These are phyloP conservation scores for Acronicta alni DNA, from an alignment of 2,888 invertebrate species.

Conservation along the genomic window DNA sequence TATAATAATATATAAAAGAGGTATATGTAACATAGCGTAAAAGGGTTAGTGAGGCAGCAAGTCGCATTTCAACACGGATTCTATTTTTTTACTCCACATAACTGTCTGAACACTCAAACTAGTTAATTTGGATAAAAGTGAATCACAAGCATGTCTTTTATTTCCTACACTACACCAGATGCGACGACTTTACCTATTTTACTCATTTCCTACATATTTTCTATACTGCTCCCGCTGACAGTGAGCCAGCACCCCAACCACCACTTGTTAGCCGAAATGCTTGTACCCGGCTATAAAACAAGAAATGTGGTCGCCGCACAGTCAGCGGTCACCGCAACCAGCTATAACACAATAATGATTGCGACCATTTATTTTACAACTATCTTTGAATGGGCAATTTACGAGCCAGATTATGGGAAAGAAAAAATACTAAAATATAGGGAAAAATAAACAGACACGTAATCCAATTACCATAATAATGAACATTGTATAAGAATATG, in stretches of 20 bases:
- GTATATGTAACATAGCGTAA: too few relatives aligned
- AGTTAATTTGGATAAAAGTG: too few relatives aligned
- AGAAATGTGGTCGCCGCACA: constrained; percentile 57
- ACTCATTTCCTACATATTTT: too few relatives aligned
- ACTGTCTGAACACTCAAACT: too few relatives aligned
- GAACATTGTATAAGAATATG: constrained; percentile 42
- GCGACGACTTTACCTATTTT: too few relatives aligned
- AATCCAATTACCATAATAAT: constrained; percentile 58
- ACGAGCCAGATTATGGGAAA: constrained; percentile 48
- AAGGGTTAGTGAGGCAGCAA: too few relatives aligned
- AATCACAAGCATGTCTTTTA: too few relatives aligned
- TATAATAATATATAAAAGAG: too few relatives aligned
- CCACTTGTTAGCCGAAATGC: constrained; percentile 53
- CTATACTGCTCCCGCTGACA: constrained; percentile 2
- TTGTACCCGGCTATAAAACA: constrained; percentile 55
- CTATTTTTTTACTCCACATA: too few relatives aligned
- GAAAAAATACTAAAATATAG: constrained; percentile 27
- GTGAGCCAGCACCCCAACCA: constrained; percentile 9
- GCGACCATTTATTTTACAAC: constrained; percentile 57
- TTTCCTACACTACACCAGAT: too few relatives aligned
- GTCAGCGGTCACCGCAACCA: constrained; percentile 59
- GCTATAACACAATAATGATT: constrained; percentile 47
- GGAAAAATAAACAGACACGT: constrained; percentile 44
- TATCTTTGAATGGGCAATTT: constrained; percentile 55
- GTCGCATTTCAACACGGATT: too few relatives aligned